Evolutionary conservation across 2,888 invertebrate genomes (phyloP).

Genomic region (Taphrorychus bicolor): DNA sequence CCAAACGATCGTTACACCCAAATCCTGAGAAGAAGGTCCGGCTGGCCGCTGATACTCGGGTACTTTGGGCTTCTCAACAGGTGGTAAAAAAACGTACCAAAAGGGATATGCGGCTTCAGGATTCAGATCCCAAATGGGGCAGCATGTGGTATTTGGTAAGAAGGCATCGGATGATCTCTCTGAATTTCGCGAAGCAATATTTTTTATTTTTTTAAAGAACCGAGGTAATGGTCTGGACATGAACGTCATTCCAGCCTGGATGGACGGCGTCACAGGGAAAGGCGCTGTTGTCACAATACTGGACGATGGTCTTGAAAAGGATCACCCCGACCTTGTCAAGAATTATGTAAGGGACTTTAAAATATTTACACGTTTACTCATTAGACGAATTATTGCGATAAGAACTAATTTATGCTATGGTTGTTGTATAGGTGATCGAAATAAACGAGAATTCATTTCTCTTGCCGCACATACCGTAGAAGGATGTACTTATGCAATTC

Average conservation of each 20-base stretch:
- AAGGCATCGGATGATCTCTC: neutral
- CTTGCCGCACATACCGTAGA: constrained; percentile 29
- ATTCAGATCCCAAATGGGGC: constrained; percentile 86
- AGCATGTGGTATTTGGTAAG: constrained; percentile 97
- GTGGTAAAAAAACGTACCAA: constrained; percentile 79
- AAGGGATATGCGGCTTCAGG: constrained; percentile 70
- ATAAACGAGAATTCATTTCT: constrained; percentile 30
- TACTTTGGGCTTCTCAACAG: constrained; percentile 86
- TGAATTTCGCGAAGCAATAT: neutral
- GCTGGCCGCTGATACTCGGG: constrained; percentile 76
- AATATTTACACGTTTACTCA: too few relatives aligned
- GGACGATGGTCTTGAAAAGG: constrained; percentile 95
- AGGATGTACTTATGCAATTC: constrained; percentile 39
- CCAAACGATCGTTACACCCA: constrained; percentile 77
- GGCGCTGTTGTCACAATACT: constrained; percentile 96
- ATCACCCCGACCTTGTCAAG: constrained; percentile 89
- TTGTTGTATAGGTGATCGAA: constrained; percentile 30
- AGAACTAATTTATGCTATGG: too few relatives aligned
- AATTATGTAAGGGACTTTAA: constrained; percentile 99
- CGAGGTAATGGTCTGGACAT: constrained; percentile 92
- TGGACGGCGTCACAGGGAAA: constrained; percentile 90
- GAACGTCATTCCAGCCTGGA: constrained; percentile 97
- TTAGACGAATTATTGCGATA: too few relatives aligned
- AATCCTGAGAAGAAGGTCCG: constrained; percentile 74
- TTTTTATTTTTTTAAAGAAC: constrained; percentile 69